These are phyloP conservation scores for Hirundichthys speculiger DNA, from an alignment of 2,113 vertebrate genomes.

Conservation along the genomic window DNA sequence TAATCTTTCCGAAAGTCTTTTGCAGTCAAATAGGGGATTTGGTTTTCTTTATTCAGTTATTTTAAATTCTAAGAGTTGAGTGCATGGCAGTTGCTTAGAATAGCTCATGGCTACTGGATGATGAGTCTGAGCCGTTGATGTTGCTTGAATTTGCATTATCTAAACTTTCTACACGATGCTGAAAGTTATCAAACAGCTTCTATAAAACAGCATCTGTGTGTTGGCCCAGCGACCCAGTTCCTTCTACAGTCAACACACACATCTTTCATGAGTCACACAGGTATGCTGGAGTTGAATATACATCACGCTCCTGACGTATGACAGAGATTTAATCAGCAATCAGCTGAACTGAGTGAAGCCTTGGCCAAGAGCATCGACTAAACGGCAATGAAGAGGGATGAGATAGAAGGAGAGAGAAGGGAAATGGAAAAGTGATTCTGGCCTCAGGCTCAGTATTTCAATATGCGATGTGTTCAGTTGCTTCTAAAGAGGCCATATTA, in stretches of 20 bases:
- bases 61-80: too few relatives aligned
- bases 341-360: slow-evolving; percentile 27
- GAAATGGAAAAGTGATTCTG: background rate
- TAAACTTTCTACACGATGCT: too few relatives aligned
- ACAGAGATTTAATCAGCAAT: slow-evolving; percentile 45
- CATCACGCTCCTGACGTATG: slow-evolving; percentile 13
- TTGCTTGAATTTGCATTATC: too few relatives aligned
- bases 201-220: background rate
- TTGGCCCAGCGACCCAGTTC: background rate
- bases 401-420: slow-evolving; percentile 1
- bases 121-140: too few relatives aligned
- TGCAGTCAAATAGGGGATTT: too few relatives aligned
- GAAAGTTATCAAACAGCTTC: background rate
- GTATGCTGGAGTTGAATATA: slow-evolving; percentile 39
- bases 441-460: slow-evolving; percentile 26
- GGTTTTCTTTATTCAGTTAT: too few relatives aligned
- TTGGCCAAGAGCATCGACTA: slow-evolving; percentile 42
- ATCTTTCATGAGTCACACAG: slow-evolving; percentile 17
- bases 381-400: slow-evolving; percentile 13
- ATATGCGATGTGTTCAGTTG: background rate
- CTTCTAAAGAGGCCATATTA: background rate
- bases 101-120: too few relatives aligned
- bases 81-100: too few relatives aligned
- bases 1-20: too few relatives aligned
- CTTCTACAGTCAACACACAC: background rate